phyloP scores from a whole-genome alignment of 2,797 vertebrate genomes.

The Cottoperca gobio region DNA sequence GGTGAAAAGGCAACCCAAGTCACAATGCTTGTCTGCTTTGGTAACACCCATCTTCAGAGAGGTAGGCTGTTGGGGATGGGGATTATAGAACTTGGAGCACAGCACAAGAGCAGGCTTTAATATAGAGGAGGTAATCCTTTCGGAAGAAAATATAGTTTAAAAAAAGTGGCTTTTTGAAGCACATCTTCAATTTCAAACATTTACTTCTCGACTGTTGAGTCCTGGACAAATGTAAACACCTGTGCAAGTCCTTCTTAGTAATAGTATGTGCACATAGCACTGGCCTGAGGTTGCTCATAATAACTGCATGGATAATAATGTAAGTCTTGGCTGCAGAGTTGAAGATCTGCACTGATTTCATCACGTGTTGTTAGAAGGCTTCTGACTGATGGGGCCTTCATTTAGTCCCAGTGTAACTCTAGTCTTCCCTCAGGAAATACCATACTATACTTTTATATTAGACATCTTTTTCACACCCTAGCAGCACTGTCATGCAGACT shows the following conservation, averaged over 20 bases:
- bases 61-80: conserved; percentile 77
- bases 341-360: background rate
- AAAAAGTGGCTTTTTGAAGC: background rate
- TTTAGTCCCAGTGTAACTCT: background rate
- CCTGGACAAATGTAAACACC: background rate
- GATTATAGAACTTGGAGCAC: background rate
- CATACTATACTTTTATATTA: background rate
- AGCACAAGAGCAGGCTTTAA: conserved; percentile 6
- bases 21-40: conserved; percentile 93
- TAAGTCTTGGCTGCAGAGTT: background rate
- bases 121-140: background rate
- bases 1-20: conserved; percentile 93
- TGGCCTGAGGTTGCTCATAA: background rate
- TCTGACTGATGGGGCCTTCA: background rate
- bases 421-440: background rate
- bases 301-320: background rate
- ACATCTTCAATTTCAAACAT: background rate
- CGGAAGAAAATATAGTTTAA: background rate
- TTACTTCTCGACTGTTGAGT: background rate
- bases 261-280: background rate
- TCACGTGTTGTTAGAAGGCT: background rate
- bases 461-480: too few relatives aligned
- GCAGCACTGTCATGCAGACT: too few relatives aligned
- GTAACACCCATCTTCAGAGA: conserved; percentile 97
- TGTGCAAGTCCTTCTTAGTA: background rate